Conservation (phyloP, 2,113 vertebrate species). For the Ia io region DNA sequence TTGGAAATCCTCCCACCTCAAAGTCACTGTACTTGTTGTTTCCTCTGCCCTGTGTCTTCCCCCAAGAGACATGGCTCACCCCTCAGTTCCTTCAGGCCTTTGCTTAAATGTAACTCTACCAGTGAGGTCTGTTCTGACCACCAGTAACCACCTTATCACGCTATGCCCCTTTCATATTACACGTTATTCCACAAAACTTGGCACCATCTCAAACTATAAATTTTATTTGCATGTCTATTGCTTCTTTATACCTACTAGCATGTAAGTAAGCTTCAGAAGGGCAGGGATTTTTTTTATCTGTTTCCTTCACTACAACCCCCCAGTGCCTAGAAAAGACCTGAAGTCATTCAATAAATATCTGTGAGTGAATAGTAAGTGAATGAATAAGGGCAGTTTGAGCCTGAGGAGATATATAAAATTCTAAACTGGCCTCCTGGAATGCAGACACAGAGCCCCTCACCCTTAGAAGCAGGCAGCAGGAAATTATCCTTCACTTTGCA, state of each 20-base stretch:
- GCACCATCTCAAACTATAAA: neutral
- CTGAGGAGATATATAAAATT: neutral
- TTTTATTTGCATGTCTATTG: neutral
- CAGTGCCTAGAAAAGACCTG: neutral
- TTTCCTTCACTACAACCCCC: neutral
- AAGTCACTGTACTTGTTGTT: neutral
- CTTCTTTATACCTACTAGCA: neutral
- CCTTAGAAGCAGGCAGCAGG: neutral
- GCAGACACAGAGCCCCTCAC: neutral
- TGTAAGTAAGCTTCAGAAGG: neutral
- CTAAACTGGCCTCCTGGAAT: conserved; percentile 27
- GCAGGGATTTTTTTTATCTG: neutral
- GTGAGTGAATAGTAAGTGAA: neutral
- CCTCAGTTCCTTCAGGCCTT: neutral
- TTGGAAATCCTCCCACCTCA: neutral
- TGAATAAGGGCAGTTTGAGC: neutral
- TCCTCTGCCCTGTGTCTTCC: neutral
- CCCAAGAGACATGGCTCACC: neutral
- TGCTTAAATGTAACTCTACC: neutral
- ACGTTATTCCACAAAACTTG: neutral
- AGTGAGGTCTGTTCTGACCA: neutral
- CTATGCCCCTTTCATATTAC: neutral
- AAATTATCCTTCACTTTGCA: neutral
- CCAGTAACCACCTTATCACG: neutral
- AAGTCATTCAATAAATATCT: neutral